Conservation (phyloP, 35 echinoderm and acorn worm genomes). For the Holothuria glaberrima region DNA sequence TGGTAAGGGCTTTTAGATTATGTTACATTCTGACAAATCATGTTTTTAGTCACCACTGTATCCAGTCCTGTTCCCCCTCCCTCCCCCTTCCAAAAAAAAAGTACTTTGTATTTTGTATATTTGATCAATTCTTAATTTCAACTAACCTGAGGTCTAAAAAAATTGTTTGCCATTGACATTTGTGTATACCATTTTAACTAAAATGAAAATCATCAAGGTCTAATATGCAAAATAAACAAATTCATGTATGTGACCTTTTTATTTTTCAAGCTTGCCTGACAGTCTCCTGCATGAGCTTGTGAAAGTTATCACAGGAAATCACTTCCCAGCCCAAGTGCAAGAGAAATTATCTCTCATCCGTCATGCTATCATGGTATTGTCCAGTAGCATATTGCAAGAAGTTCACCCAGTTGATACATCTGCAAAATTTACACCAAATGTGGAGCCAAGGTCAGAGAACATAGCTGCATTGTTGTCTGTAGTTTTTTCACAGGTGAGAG, state of each 20-base stretch:
- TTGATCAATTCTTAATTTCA: no score
- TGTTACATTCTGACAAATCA: no score
- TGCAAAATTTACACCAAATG: not conserved
- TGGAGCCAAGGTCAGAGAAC: constrained; percentile 23
- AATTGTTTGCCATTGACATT: no score
- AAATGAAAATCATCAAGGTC: no score
- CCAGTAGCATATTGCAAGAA: constrained; percentile 9
- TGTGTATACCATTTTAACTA: no score
- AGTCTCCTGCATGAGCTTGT: constrained; percentile 40
- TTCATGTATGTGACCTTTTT: not conserved
- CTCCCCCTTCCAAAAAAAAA: no score
- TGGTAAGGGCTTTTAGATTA: no score
- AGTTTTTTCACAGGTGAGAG: constrained; percentile 66
- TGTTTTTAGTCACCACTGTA: no score
- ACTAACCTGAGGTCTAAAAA: no score
- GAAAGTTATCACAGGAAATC: constrained; percentile 43
- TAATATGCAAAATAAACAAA: no score
- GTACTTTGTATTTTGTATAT: no score
- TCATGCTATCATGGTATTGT: constrained; percentile 13
- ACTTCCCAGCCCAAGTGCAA: not conserved
- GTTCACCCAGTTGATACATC: not conserved
- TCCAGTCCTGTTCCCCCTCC: no score
- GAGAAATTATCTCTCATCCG: not conserved
- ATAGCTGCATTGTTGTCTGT: constrained; percentile 62
- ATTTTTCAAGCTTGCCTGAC: constrained; percentile 50